phyloP scores from a whole-genome alignment of 2,888 invertebrate genomes.

The Folsomia manolachei region DNA sequence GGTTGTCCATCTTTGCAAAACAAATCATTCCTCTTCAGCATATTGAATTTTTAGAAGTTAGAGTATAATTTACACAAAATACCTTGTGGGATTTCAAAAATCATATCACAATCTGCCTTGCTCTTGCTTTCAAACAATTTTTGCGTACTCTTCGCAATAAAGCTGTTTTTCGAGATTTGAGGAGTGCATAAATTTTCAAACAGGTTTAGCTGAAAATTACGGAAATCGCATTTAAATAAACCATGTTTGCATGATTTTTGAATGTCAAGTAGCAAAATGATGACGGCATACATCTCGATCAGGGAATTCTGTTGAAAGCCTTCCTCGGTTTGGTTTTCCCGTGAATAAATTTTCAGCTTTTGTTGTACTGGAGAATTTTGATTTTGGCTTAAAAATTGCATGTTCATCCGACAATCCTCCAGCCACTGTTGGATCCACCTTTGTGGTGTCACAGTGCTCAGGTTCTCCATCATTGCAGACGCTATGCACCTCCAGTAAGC shows the following conservation, averaged over 20 bases:
- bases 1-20: slow-evolving; percentile 53
- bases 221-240: slow-evolving; percentile 24
- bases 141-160: slow-evolving; percentile 61
- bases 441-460: not conserved
- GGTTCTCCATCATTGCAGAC: not conserved
- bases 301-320: not conserved
- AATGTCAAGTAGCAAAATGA: too few relatives aligned
- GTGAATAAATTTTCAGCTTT: not conserved
- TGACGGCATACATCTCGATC: not conserved
- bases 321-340: not conserved
- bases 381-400: not conserved
- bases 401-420: too few relatives aligned
- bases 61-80: not conserved
- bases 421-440: not conserved
- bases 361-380: not conserved
- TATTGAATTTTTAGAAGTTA: not conserved
- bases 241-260: not conserved
- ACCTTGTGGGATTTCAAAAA: slow-evolving; percentile 59
- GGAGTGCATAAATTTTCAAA: slow-evolving; percentile 64
- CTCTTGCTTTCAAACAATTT: slow-evolving; percentile 60
- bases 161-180: slow-evolving; percentile 60
- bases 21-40: not conserved
- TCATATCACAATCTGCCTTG: slow-evolving; percentile 61
- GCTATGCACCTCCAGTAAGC: slow-evolving; percentile 52
- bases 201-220: slow-evolving; percentile 61